Evolutionary conservation across 1,140 invertebrate genomes (phyloP), one percentile per base, ranked within the genome.

Genomic region (Oryzaephilus surinamensis): DNA sequence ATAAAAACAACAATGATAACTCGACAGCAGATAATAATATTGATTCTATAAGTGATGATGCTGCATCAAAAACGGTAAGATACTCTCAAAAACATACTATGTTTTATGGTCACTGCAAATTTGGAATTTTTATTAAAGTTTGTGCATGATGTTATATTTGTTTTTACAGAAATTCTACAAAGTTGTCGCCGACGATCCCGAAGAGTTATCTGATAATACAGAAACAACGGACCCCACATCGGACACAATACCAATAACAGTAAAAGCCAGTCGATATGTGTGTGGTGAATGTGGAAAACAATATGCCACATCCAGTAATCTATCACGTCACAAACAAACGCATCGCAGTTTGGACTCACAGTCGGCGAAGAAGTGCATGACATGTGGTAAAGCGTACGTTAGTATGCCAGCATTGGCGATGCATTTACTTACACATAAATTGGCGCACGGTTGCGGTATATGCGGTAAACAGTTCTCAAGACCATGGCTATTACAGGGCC

Each of bases 371-470:
- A 85, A 89, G 53, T 98, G 94, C 66, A 79, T 80, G 40, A 87
- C 89, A 26, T 98, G 95, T 60, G 87, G 87, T 38, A 95, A 97
- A 61, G 84, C 88, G 0, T 98, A 98, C 64, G 93, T 97, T 8
- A 90, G 84, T 46, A 97, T 97, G 93, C 93, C 94, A 0, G 94
- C 94, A 1, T 65, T 97, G 29, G 90, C 92, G 8, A 98, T 98
- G 95, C 94, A 97, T 69, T 72, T 97, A 28, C 71, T 97, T 11
- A 97, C 94, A 63, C 91, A 75, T 69, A 93, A 76, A 73, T 77
- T 73, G 67, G 84, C 89, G 39, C 92, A 95, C 60, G 87, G 80
- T 50, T 97, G 95, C 65, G 77, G 79, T 15, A 77, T 94, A 4
- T 98, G 94, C 65, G 87, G 87, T 16, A 98, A 99, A 64, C 75